Percentiles rank a stretch among this genome's conserved stretches.
These are phyloP conservation scores for Palaemon carinicauda DNA, from an alignment of 1,140 invertebrate species.

Conservation along the genomic window DNA sequence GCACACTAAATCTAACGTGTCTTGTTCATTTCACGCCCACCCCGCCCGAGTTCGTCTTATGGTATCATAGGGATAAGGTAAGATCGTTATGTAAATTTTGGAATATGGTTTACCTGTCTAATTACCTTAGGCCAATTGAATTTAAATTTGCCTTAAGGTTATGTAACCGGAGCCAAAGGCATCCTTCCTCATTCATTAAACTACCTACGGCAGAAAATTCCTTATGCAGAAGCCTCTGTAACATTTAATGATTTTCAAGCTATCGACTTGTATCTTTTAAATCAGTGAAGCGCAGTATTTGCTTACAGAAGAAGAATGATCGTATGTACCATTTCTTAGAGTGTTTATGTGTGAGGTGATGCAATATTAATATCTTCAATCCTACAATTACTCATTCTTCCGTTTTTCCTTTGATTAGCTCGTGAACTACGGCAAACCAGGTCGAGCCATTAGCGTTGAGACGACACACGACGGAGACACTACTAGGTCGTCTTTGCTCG, in stretches of 20 bases:
- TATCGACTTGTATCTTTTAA: no score
- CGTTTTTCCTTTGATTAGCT: slow-evolving; percentile 17
- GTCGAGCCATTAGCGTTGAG: slow-evolving; percentile 42
- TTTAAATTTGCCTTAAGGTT: no score
- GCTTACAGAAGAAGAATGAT: no score
- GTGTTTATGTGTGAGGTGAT: not conserved
- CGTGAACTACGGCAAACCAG: slow-evolving; percentile 52
- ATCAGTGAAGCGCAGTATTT: no score
- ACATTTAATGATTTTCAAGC: no score
- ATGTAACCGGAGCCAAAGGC: no score
- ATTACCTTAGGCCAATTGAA: no score
- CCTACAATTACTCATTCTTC: not conserved
- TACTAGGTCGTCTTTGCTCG: slow-evolving; percentile 50
- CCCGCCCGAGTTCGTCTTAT: not conserved
- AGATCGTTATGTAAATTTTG: not conserved
- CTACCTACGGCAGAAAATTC: no score
- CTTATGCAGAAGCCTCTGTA: no score
- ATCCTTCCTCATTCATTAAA: no score
- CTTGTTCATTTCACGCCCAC: not conserved
- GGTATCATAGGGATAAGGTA: not conserved
- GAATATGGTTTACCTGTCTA: not conserved
- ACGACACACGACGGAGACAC: slow-evolving; percentile 46
- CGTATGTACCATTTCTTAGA: no score
- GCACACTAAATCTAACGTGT: no score
- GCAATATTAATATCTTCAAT: not conserved